phyloP scores from a whole-genome alignment of 2,797 vertebrate species.

The Clamator glandarius region DNA sequence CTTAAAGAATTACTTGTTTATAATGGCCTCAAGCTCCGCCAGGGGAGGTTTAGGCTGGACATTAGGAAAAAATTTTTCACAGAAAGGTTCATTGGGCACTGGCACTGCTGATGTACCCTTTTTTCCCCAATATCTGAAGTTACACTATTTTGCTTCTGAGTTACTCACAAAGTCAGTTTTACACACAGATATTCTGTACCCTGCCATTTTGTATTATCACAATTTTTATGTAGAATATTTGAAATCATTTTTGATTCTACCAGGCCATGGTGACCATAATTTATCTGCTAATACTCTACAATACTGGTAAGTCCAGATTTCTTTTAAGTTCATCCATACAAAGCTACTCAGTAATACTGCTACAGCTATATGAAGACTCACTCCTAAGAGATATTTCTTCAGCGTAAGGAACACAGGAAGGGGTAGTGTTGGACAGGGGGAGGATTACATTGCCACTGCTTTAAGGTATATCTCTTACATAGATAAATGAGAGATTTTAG shows the following conservation, averaged over 20 bases:
- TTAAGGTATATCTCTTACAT: neutral
- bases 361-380: neutral
- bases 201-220: neutral
- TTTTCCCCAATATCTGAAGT: neutral
- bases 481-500: conserved; percentile 22
- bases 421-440: neutral
- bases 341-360: neutral
- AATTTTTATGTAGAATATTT: neutral
- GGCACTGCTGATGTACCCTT: neutral
- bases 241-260: neutral
- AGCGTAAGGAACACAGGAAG: neutral
- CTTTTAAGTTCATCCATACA: neutral
- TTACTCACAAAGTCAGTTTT: neutral
- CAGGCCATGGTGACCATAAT: neutral
- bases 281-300: neutral
- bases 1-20: neutral
- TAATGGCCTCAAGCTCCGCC: no score
- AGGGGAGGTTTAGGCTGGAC: no score
- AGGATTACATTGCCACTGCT: neutral
- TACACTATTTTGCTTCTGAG: neutral
- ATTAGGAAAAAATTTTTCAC: no score
- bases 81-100: no score
- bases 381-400: neutral
- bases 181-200: neutral
- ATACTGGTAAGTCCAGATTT: neutral